Percentiles rank a stretch among this genome's conserved stretches.
Evolutionary conservation across 2,113 vertebrate species (phyloP).

Genomic region (Zingel zingel): DNA sequence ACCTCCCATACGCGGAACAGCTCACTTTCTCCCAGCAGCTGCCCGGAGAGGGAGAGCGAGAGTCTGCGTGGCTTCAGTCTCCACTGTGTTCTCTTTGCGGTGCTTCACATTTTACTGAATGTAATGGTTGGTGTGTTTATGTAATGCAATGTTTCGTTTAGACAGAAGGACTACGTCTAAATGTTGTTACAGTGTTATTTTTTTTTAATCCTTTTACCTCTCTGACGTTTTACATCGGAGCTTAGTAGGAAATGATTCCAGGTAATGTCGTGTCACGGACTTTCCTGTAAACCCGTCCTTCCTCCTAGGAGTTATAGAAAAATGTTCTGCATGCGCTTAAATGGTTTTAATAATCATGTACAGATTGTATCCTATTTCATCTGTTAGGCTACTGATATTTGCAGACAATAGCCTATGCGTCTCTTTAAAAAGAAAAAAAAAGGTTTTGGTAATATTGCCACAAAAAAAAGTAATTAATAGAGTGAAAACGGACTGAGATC

Average conservation of each 20-base stretch:
- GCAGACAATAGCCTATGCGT: background rate
- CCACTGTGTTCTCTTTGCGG: slow-evolving; percentile 21
- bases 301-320: slow-evolving; percentile 34
- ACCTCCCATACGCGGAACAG: slow-evolving; percentile 77
- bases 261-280: slow-evolving; percentile 79
- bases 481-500: background rate
- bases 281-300: slow-evolving; percentile 60
- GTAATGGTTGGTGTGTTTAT: slow-evolving; percentile 26
- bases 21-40: slow-evolving; percentile 39
- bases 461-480: slow-evolving; percentile 5
- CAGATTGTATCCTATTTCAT: background rate
- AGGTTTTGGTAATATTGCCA: background rate
- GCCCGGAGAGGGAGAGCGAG: slow-evolving; percentile 21
- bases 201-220: slow-evolving; percentile 31
- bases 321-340: slow-evolving; percentile 48
- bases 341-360: slow-evolving; percentile 12
- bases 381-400: background rate
- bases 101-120: slow-evolving; percentile 37
- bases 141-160: slow-evolving; percentile 23
- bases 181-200: slow-evolving; percentile 18
- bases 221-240: slow-evolving; percentile 71
- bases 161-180: slow-evolving; percentile 51
- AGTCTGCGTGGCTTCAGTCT: slow-evolving; percentile 53
- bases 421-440: background rate
- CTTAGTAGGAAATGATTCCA: slow-evolving; percentile 74